Percentiles rank a stretch among this genome's conserved stretches.
These are phyloP conservation scores for Ochotona curzoniae DNA, from an alignment of 2,113 vertebrate genomes.

Conservation along the genomic window DNA sequence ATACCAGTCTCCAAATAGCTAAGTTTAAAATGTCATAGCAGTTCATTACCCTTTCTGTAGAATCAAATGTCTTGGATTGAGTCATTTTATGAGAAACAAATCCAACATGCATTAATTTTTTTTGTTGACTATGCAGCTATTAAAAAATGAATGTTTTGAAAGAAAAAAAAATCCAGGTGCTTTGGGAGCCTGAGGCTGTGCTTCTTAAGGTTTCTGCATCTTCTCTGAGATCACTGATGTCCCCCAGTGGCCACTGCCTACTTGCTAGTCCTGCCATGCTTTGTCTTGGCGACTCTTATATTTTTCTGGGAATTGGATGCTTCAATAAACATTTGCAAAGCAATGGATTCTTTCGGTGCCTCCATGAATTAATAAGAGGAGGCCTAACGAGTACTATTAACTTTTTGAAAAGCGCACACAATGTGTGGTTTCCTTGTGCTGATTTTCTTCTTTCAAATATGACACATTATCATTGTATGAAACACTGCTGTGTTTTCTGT, in stretches of 20 bases:
- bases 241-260: rapidly evolving
- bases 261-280: background rate
- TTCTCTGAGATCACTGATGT: background rate
- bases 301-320: background rate
- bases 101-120: background rate
- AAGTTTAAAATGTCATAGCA: background rate
- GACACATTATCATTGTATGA: background rate
- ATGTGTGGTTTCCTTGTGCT: conserved; percentile 20
- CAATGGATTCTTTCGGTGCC: background rate
- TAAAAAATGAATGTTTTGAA: background rate
- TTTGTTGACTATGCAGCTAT: background rate
- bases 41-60: background rate
- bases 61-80: background rate
- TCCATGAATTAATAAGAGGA: background rate
- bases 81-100: conserved; percentile 20
- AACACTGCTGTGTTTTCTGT: background rate
- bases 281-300: background rate
- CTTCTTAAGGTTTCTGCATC: background rate
- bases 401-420: conserved; percentile 15
- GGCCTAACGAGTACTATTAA: background rate
- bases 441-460: background rate
- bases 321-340: background rate
- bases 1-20: background rate
- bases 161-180: background rate
- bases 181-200: background rate